These are phyloP conservation scores for Amphipyra berbera DNA, from an alignment of 2,888 invertebrate genomes.

Conservation along the genomic window DNA sequence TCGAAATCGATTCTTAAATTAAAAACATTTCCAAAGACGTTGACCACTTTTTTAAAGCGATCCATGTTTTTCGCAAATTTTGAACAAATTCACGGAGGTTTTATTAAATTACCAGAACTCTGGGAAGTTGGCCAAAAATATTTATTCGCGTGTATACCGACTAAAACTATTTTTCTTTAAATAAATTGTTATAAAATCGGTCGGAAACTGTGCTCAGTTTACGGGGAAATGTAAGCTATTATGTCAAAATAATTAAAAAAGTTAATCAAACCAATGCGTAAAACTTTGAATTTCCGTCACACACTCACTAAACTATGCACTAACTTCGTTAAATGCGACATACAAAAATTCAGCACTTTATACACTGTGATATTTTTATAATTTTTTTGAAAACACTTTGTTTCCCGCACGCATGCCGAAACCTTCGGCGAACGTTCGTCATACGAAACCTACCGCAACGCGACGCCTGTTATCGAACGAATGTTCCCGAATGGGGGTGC, in stretches of 20 bases:
- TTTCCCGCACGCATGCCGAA: constrained; percentile 59
- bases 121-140: constrained; percentile 35
- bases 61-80: constrained; percentile 16
- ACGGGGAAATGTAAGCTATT: constrained; percentile 46
- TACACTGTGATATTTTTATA: constrained; percentile 47
- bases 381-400: constrained; percentile 53
- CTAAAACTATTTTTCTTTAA: constrained; percentile 19
- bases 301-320: constrained; percentile 62
- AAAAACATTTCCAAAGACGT: constrained; percentile 14
- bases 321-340: constrained; percentile 50
- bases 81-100: constrained; percentile 15
- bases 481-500: constrained; percentile 60
- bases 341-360: constrained; percentile 63
- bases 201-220: constrained; percentile 1
- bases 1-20: constrained; percentile 7
- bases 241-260: constrained; percentile 20
- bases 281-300: constrained; percentile 65
- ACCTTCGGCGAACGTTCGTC: constrained; percentile 67
- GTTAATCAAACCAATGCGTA: constrained; percentile 67
- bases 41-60: constrained; percentile 12
- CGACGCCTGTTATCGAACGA: constrained; percentile 75
- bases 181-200: constrained; percentile 1
- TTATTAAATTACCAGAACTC: constrained; percentile 25
- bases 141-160: constrained; percentile 23
- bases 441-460: constrained; percentile 82